A percentile compares a stretch with the other conserved stretches of the same genome.
phyloP scores from a whole-genome alignment of 2,797 vertebrate genomes.

The Kryptolebias ocellatus region DNA sequence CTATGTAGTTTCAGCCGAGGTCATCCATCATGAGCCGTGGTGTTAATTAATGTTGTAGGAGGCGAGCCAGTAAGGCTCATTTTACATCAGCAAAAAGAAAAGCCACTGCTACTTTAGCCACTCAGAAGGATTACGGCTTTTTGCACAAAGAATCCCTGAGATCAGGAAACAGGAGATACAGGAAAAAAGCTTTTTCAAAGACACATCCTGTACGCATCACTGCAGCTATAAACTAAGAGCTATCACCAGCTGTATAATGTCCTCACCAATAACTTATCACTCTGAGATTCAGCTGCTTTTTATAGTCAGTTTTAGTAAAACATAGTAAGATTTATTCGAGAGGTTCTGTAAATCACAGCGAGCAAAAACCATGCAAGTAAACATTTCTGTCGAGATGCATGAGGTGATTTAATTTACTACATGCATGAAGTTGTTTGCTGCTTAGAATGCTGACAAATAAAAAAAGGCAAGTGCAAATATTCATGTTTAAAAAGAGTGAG shows the following conservation, averaged over 20 bases:
- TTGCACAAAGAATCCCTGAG: slow-evolving; percentile 30
- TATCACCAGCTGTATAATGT: slow-evolving; percentile 21
- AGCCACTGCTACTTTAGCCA: slow-evolving; percentile 43
- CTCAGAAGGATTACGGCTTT: slow-evolving; percentile 36
- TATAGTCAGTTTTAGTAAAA: slow-evolving; percentile 53
- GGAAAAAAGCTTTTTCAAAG: not conserved
- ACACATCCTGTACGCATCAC: slow-evolving; percentile 3
- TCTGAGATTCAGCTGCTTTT: slow-evolving; percentile 43
- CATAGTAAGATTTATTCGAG: slow-evolving; percentile 62
- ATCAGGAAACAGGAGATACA: slow-evolving; percentile 30
- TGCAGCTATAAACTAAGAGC: slow-evolving; percentile 23
- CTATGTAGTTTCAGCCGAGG: slow-evolving; percentile 69
- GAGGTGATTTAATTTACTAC: slow-evolving; percentile 57
- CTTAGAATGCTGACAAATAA: slow-evolving; percentile 13
- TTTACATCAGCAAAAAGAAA: slow-evolving; percentile 80
- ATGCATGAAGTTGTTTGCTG: slow-evolving; percentile 12
- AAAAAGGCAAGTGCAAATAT: not conserved
- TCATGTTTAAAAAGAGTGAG: not conserved
- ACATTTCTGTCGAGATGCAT: slow-evolving; percentile 50
- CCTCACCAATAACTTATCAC: slow-evolving; percentile 35
- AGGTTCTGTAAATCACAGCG: slow-evolving; percentile 64
- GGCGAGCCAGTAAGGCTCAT: slow-evolving; percentile 64
- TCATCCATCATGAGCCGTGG: slow-evolving; percentile 79
- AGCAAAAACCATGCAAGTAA: slow-evolving; percentile 50
- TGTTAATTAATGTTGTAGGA: slow-evolving; percentile 86